These are phyloP conservation scores for Dynastes tityus DNA, from an alignment of 2,888 invertebrate species.

Conservation along the genomic window DNA sequence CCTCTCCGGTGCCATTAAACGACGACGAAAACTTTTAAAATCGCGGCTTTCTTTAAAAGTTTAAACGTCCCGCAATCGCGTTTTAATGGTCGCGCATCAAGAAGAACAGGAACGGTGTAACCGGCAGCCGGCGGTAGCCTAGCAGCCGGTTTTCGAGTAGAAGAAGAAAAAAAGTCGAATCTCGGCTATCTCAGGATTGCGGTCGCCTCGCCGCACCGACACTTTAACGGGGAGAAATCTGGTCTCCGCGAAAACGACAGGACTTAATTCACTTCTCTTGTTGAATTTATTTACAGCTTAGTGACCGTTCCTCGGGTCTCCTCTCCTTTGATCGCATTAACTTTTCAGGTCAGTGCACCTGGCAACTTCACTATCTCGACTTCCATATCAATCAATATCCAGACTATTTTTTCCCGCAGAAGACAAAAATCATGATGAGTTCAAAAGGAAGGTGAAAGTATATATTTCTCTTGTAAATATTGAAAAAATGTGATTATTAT, in stretches of 20 bases:
- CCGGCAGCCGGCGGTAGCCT: conserved; percentile 8
- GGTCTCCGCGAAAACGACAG: conserved; percentile 49
- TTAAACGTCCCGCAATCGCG: conserved; percentile 58
- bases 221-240: conserved; percentile 39
- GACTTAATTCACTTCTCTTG: conserved; percentile 62
- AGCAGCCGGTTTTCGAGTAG: conserved; percentile 47
- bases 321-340: conserved; percentile 43
- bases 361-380: conserved; percentile 36
- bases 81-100: conserved; percentile 55
- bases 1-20: neutral
- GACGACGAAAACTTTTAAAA: conserved; percentile 56
- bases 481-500: neutral
- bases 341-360: conserved; percentile 51
- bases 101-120: conserved; percentile 15
- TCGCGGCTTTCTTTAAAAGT: conserved; percentile 62
- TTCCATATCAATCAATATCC: conserved; percentile 37
- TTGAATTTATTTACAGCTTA: conserved; percentile 63
- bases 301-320: conserved; percentile 59
- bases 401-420: neutral
- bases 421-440: neutral
- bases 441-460: too few species aligned
- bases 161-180: conserved; percentile 44
- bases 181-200: conserved; percentile 47
- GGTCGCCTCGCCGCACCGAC: conserved; percentile 52
- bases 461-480: neutral